Percentiles rank a stretch among this genome's conserved stretches.
Evolutionary conservation across 1,140 invertebrate species (phyloP).

Genomic region (Hesperophylax magnus): DNA sequence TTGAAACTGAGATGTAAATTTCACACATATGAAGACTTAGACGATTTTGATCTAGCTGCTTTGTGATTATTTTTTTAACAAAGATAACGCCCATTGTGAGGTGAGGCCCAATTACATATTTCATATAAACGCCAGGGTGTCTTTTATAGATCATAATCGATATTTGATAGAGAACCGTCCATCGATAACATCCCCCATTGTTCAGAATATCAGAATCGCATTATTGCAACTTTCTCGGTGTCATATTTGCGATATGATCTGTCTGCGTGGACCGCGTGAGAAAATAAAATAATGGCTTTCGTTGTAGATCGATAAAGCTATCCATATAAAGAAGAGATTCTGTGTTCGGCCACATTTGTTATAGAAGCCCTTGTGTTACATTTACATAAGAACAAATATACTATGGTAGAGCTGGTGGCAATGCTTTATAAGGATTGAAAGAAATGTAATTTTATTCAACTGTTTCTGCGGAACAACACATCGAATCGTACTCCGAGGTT

Average conservation of each 20-base stretch:
- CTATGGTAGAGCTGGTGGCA: background rate
- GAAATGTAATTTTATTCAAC: background rate
- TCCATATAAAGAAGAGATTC: constrained; percentile 3
- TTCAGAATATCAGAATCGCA: background rate
- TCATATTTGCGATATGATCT: constrained; percentile 37
- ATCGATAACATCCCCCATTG: constrained; percentile 8
- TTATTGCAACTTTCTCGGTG: background rate
- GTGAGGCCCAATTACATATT: too few species aligned
- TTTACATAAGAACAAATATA: constrained; percentile 12
- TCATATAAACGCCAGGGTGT: too few species aligned
- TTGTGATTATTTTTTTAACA: too few species aligned
- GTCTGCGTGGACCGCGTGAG: constrained; percentile 26
- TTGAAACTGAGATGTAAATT: too few species aligned
- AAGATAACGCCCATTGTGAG: too few species aligned
- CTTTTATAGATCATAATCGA: too few species aligned
- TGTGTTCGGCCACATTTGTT: constrained; percentile 6
- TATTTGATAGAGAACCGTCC: constrained; percentile 1
- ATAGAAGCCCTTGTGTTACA: background rate
- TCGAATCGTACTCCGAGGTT: too few species aligned
- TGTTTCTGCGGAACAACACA: too few species aligned
- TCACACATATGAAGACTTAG: too few species aligned
- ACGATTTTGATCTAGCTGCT: too few species aligned
- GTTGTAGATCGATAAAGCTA: constrained; percentile 17
- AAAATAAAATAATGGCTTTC: constrained; percentile 35
- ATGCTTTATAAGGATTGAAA: background rate